Evolutionary conservation across 2,113 vertebrate genomes (phyloP), one percentile per base, ranked within the genome.

Genomic region (Apteryx mantelli): DNA sequence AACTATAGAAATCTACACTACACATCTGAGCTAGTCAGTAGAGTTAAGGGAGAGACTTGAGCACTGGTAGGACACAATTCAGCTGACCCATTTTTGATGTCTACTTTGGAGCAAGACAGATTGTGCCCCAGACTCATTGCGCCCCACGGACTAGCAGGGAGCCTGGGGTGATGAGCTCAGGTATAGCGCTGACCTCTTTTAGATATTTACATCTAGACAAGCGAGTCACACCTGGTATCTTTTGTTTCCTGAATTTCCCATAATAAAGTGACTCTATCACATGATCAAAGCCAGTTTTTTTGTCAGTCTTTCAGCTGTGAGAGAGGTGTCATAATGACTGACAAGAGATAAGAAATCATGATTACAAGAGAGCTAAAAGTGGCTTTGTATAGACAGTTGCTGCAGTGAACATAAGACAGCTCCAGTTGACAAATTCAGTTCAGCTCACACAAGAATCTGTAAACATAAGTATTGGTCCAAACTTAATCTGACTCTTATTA

Each of bases 361-460:
- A 73, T 58, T 53, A 24, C 44, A 64, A 69, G 65, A 94, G 53
- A 93, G 58, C 76, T 96, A 82, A 83, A 94, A 91, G 78, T 71
- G 50, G 68, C 79, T 94, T 70, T 88, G 56, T 83, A 88, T 11
- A 93, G 79, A 75, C 88, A 88, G 86, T 64, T 68, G 80, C 83
- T 95, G 64, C 79, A 85, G 48, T 28, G 52, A 94, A 65, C 70
- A 11, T 85, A 55, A 95, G 73, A 82, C 86, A 79, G 46, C 55
- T 81, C 65, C 55, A 48, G 82, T n/a, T 92, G 93, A 95, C 86
- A 93, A 95, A 94, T 92, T 96, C 76, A 90, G 95, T 93, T 92
- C 93, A 93, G 50, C 76, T 90, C 76, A 92, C 85, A 96, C 92
- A 83, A 48, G 60, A 93, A 78, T 86, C 55, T 88, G 42, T 88